These are phyloP conservation scores for Chlamydotis undulata DNA, from an alignment of 2,113 vertebrate genomes.

Conservation along the genomic window DNA sequence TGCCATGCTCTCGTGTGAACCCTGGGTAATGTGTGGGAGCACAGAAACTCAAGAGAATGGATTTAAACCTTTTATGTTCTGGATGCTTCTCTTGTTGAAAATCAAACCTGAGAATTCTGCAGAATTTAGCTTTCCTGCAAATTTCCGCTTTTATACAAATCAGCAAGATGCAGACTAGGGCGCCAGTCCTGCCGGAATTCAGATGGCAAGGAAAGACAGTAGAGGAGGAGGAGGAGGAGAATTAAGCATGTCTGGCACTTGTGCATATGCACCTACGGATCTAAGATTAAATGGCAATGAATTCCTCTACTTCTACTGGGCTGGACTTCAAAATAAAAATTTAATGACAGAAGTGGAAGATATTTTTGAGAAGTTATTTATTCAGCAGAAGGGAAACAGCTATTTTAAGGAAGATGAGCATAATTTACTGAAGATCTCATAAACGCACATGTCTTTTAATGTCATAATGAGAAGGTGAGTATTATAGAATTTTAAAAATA, in stretches of 20 bases:
- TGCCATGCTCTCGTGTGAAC: background rate
- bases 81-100: background rate
- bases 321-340: background rate
- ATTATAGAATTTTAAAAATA: background rate
- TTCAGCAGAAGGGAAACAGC: background rate
- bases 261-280: background rate
- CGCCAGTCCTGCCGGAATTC: background rate
- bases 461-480: background rate
- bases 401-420: background rate
- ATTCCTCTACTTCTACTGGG: background rate
- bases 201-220: background rate
- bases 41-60: background rate
- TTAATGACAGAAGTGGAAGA: background rate
- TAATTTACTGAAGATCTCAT: background rate
- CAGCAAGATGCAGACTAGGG: background rate
- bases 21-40: background rate
- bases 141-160: background rate
- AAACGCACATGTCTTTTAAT: background rate
- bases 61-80: background rate
- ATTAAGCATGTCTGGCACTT: background rate
- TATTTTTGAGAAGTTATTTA: background rate
- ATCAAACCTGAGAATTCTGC: background rate
- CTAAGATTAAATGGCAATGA: background rate
- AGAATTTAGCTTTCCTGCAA: background rate
- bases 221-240: background rate